Conservation (phyloP, 2,888 invertebrate genomes). For the Sclerodermus sp. region DNA sequence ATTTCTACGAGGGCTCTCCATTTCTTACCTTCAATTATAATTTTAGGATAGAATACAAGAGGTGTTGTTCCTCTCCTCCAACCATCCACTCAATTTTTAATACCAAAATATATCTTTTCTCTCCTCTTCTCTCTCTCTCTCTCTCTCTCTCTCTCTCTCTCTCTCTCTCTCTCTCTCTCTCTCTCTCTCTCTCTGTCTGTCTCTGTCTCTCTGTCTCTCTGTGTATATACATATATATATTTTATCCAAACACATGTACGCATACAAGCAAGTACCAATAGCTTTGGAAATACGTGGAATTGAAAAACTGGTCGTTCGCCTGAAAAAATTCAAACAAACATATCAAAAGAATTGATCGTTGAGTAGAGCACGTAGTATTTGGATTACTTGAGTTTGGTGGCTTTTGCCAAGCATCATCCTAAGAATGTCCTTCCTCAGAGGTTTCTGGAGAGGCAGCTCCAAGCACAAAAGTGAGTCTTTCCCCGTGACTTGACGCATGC, state of each 20-base stretch:
- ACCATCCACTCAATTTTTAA: background rate
- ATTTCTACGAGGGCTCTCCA: too few species aligned
- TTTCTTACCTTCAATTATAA: too few species aligned
- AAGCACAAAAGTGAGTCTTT: constrained; percentile 69
- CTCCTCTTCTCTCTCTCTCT: background rate
- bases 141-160: background rate
- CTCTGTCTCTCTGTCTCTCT: background rate
- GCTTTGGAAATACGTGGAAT: background rate
- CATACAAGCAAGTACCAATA: background rate
- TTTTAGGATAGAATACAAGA: background rate
- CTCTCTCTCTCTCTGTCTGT: background rate
- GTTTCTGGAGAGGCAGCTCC: constrained; percentile 69
- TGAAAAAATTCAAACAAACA: too few species aligned
- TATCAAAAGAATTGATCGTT: too few species aligned
- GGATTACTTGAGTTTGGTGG: constrained; percentile 11
- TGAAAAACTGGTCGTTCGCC: background rate
- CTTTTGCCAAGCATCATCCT: constrained; percentile 22
- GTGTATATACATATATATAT: background rate
- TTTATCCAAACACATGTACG: background rate
- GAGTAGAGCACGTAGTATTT: too few species aligned
- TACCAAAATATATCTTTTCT: background rate
- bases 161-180: background rate
- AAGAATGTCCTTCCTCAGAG: constrained; percentile 64
- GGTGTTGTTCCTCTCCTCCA: background rate
- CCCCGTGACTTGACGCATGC: too few species aligned